Evolutionary conservation across 2,888 invertebrate species (phyloP).

Genomic region (Xylota sylvarum): DNA sequence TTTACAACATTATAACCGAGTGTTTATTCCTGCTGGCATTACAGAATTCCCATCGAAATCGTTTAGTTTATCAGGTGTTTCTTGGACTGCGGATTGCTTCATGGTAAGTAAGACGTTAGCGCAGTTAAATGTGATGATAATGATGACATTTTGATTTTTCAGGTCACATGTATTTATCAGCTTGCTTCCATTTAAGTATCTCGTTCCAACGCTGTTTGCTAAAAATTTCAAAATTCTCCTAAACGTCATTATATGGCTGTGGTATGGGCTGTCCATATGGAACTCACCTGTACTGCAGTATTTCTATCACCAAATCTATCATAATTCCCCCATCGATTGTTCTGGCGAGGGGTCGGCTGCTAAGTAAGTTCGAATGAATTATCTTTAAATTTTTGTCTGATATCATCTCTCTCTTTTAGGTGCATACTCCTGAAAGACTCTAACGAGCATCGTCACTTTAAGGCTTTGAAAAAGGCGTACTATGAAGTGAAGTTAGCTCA

Average conservation of each 20-base stretch:
- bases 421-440: conserved; percentile 84
- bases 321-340: conserved; percentile 83
- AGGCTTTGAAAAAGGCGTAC: conserved; percentile 83
- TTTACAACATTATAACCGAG: conserved; percentile 84
- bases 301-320: conserved; percentile 85
- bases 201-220: conserved; percentile 84
- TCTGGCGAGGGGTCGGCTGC: conserved; percentile 84
- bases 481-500: conserved; percentile 83
- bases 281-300: conserved; percentile 84
- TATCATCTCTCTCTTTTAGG: conserved; percentile 75
- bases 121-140: not conserved
- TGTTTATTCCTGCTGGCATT: conserved; percentile 82
- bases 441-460: conserved; percentile 83
- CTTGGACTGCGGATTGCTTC: conserved; percentile 83
- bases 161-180: conserved; percentile 84
- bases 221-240: conserved; percentile 84
- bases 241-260: conserved; percentile 83
- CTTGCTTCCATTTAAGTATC: conserved; percentile 84
- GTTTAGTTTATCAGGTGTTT: conserved; percentile 83
- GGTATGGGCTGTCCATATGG: conserved; percentile 85
- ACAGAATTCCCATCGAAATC: conserved; percentile 82
- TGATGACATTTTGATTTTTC: conserved; percentile 9
- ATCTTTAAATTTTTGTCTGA: not conserved
- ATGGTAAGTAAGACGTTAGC: conserved; percentile 79
- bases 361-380: conserved; percentile 78